These are phyloP conservation scores for Leptinotarsa juncta DNA, from an alignment of 2,888 invertebrate genomes.

Conservation along the genomic window DNA sequence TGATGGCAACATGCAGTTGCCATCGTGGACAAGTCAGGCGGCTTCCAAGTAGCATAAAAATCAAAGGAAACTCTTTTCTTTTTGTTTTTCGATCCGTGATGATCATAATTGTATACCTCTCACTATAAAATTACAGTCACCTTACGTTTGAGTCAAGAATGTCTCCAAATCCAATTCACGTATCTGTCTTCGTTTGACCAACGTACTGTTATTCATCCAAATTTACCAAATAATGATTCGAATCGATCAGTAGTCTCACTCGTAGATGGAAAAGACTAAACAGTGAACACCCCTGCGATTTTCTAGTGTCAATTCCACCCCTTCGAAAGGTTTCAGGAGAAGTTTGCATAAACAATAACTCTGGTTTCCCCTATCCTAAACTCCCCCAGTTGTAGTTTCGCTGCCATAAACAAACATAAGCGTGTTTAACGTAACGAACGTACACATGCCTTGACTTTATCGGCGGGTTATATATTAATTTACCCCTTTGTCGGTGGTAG, in stretches of 20 bases:
- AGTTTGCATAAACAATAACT: not conserved
- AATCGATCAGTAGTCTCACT: not conserved
- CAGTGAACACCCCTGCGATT: not conserved
- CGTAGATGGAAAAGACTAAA: not conserved
- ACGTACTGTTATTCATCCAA: no score
- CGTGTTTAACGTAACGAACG: not conserved
- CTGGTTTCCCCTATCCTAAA: not conserved
- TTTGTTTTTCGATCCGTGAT: no score
- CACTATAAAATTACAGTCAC: no score
- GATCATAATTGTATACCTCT: no score
- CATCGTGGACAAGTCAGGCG: no score
- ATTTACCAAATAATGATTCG: no score
- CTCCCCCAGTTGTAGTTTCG: not conserved
- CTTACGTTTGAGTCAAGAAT: no score
- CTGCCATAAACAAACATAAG: slow-evolving; percentile 3
- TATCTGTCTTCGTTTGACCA: no score
- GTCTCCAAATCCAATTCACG: no score
- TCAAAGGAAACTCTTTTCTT: no score
- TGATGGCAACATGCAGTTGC: no score
- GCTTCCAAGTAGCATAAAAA: no score
- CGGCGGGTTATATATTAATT: not conserved
- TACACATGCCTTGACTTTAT: not conserved
- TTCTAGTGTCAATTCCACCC: not conserved
- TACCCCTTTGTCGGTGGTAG: slow-evolving; percentile 1
- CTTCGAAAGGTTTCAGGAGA: not conserved